Evolutionary conservation across 2,888 invertebrate genomes (phyloP).

Genomic region (Eledona agricola): DNA sequence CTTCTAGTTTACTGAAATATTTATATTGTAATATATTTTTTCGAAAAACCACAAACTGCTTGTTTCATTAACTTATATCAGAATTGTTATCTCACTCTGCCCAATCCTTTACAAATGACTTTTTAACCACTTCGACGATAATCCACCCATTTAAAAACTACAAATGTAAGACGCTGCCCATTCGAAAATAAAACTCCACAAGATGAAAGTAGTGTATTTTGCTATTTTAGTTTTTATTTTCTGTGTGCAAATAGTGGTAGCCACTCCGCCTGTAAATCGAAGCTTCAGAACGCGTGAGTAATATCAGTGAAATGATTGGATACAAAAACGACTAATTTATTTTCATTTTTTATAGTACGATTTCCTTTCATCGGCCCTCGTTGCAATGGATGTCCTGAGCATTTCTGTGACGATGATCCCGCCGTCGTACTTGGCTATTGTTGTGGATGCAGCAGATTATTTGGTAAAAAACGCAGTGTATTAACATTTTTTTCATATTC

Average conservation of each 20-base stretch:
- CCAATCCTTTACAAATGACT: slow-evolving; percentile 20
- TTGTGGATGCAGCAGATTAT: slow-evolving; percentile 69
- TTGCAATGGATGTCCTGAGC: slow-evolving; percentile 68
- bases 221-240: too few relatives aligned
- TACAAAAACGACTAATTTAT: slow-evolving; percentile 5
- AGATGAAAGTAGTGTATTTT: too few relatives aligned
- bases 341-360: slow-evolving; percentile 61
- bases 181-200: slow-evolving; percentile 1
- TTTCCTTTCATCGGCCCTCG: slow-evolving; percentile 65
- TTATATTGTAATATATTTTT: too few relatives aligned
- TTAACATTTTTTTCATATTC: background rate
- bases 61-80: too few relatives aligned
- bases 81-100: too few relatives aligned
- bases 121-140: slow-evolving; percentile 27
- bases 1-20: too few relatives aligned
- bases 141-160: slow-evolving; percentile 25
- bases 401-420: slow-evolving; percentile 69
- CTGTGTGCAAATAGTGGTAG: too few relatives aligned
- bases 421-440: slow-evolving; percentile 71
- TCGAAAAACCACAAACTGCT: too few relatives aligned
- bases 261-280: too few relatives aligned
- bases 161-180: background rate
- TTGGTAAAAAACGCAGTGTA: slow-evolving; percentile 60
- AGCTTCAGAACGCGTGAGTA: too few relatives aligned
- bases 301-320: too few relatives aligned